Evolutionary conservation across 2,113 vertebrate species (phyloP), one percentile per base, ranked within the genome.

Genomic region (Taurulus bubalis): DNA sequence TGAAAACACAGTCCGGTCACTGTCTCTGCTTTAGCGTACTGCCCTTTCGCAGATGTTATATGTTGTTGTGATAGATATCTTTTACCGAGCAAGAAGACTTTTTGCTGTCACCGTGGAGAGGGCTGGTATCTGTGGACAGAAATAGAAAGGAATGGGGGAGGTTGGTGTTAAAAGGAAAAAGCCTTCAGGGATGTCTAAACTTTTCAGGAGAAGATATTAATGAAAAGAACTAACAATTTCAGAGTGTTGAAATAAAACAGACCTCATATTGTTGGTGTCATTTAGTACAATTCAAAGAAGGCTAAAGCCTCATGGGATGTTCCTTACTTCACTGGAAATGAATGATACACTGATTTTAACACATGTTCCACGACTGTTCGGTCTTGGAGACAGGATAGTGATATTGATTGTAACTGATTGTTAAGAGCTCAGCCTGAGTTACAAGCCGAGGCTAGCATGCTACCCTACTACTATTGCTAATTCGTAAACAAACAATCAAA

Each of bases 61-160:
- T 22, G 79, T 77, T 28, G 74, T 26, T 28, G 74, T n/a, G 69
- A 68, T 24, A 58, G 55, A 59, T 10, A 79, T 51, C 22, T 42
- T n/a, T 66, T 28, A 65, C 26, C 20, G 12, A 67, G 58, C 34
- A 32, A 32, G 38, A 70, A 7, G 14, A 22, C 20, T 11, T 69
- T 75, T 66, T 1, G 55, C 56, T 70, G 77, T 1, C 15, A 3
- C 49, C 1, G 40, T 59, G 14, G 24, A 79, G 70, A 34, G 30
- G 58, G 58, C 58, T 56, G 56, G 32, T 20, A 60, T 71, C 67
- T 66, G 78, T 7, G 34, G 64, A 79, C 82, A 58, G 75, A 79
- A 90, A 85, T 87, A 90, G 88, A 90, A 87, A 87, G 84, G 82
- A 87, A 80, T 75, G 85, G 64, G 56, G 55, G 67, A 77, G 85